A percentile compares a stretch with the other conserved stretches of the same genome.
Evolutionary conservation across 2,888 invertebrate genomes (phyloP).

Genomic region (Hypselothyrea guttata): DNA sequence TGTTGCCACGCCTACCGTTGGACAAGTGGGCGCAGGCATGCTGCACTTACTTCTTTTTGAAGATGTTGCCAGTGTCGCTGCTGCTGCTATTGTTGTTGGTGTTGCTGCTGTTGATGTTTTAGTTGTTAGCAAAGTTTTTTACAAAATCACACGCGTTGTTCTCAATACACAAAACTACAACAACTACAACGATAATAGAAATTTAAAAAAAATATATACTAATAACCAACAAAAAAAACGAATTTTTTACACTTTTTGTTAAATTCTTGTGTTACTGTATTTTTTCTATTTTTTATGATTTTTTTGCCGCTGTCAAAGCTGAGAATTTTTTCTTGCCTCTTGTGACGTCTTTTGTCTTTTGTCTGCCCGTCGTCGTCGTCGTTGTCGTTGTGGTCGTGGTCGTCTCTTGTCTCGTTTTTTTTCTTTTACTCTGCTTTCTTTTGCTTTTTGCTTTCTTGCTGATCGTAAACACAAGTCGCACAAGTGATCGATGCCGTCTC

Average conservation of each 20-base stretch:
- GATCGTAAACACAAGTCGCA: slow-evolving; percentile 68
- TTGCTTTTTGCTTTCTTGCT: slow-evolving; percentile 4
- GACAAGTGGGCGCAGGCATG: slow-evolving; percentile 10
- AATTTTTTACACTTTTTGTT: slow-evolving; percentile 18
- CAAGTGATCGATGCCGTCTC: slow-evolving; percentile 81
- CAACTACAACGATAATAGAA: slow-evolving; percentile 4
- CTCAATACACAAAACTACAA: background rate
- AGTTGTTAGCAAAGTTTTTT: slow-evolving; percentile 60
- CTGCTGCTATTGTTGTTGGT: slow-evolving; percentile 5
- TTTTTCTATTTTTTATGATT: slow-evolving; percentile 12
- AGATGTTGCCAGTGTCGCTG: slow-evolving; percentile 12
- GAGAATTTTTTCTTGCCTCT: slow-evolving; percentile 39
- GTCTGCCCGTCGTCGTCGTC: slow-evolving; percentile 24
- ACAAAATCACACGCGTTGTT: slow-evolving; percentile 54
- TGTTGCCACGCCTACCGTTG: slow-evolving; percentile 19
- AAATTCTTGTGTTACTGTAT: slow-evolving; percentile 18
- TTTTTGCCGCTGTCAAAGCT: slow-evolving; percentile 26
- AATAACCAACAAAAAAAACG: background rate
- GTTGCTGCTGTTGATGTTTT: slow-evolving; percentile 36
- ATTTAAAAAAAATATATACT: slow-evolving; percentile 30
- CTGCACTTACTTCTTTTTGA: slow-evolving; percentile 29
- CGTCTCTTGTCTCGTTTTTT: slow-evolving; percentile 26
- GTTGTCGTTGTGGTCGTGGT: too few relatives aligned
- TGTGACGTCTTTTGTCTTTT: slow-evolving; percentile 7
- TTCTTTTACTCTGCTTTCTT: slow-evolving; percentile 7